Evolutionary conservation across 1,140 invertebrate genomes (phyloP).

Genomic region (Trissolcus basalis): DNA sequence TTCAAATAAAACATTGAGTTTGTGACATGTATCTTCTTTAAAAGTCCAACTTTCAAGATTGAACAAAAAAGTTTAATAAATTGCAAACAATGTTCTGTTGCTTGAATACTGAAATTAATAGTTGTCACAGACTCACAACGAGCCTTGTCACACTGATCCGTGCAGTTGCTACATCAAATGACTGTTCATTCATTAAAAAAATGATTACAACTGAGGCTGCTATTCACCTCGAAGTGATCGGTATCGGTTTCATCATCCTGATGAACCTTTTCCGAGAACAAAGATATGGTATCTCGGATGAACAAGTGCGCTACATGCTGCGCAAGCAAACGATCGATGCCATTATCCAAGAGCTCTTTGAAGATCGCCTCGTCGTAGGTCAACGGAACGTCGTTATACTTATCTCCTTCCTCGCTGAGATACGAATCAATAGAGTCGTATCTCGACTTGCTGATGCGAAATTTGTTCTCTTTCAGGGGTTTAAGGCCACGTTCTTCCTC

Average conservation of each 20-base stretch:
- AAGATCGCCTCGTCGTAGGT: conserved; percentile 91
- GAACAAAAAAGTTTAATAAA: too few species aligned
- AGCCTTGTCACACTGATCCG: too few species aligned
- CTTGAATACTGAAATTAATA: too few species aligned
- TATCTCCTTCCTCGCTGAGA: conserved; percentile 89
- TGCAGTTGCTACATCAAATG: too few species aligned
- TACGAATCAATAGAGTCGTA: conserved; percentile 99
- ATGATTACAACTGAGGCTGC: conserved; percentile 11
- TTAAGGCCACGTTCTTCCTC: conserved; percentile 92
- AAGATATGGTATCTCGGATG: conserved; percentile 96
- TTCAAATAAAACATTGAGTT: too few species aligned
- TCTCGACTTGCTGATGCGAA: conserved; percentile 95
- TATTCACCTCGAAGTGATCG: conserved; percentile 96
- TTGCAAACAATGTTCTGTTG: too few species aligned
- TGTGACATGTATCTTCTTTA: too few species aligned
- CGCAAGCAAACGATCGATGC: conserved; percentile 93
- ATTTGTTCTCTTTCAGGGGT: conserved; percentile 85
- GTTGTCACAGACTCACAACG: too few species aligned
- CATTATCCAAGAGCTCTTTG: conserved; percentile 87
- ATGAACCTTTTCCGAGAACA: conserved; percentile 97
- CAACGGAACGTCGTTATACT: conserved; percentile 94
- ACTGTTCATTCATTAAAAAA: too few species aligned
- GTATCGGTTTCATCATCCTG: conserved; percentile 96
- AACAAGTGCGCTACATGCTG: conserved; percentile 98
- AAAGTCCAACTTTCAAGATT: too few species aligned